These are phyloP conservation scores for Drosophila paranaensis DNA, from an alignment of 2,888 invertebrate genomes.

Conservation along the genomic window DNA sequence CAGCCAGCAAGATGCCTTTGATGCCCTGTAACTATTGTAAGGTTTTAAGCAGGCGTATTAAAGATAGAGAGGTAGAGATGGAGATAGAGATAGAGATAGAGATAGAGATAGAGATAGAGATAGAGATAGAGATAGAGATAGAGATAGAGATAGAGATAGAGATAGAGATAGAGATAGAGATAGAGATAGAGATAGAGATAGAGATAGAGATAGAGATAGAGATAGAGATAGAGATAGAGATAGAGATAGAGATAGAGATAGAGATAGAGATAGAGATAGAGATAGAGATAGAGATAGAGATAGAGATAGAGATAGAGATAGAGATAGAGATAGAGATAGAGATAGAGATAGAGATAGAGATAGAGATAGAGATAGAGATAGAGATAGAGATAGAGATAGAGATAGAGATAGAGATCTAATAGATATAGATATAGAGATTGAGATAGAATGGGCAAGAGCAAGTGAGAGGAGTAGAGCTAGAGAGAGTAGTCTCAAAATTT, in stretches of 20 bases:
- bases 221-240: neutral
- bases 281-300: neutral
- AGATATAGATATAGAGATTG: neutral
- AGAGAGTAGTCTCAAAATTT: neutral
- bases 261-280: neutral
- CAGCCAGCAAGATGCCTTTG: neutral
- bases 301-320: neutral
- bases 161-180: neutral
- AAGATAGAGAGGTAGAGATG: neutral
- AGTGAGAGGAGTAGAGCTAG: neutral
- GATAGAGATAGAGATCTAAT: neutral
- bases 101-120: neutral
- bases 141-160: neutral
- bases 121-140: neutral
- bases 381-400: neutral
- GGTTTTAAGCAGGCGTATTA: neutral
- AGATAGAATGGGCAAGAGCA: neutral
- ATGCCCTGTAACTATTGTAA: conserved; percentile 8
- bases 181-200: neutral
- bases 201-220: neutral
- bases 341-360: neutral
- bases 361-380: neutral
- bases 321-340: neutral
- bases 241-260: neutral
- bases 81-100: neutral